Evolutionary conservation across 2,888 invertebrate genomes (phyloP), one percentile per base, ranked within the genome.

Genomic region (Argyra leucocephala): DNA sequence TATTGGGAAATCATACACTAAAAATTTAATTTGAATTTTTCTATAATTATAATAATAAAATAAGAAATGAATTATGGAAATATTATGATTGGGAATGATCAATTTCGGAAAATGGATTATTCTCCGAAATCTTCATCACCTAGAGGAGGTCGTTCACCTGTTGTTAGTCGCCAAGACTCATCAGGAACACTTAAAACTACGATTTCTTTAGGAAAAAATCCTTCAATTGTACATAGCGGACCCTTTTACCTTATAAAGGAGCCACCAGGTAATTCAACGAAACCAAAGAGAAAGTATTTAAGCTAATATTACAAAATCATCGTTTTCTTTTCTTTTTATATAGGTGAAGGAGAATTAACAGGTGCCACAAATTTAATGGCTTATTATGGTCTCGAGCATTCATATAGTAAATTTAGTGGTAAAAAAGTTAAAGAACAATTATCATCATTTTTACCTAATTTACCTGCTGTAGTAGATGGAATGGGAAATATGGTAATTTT

Each of bases 221-320:
- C 97, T 66, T 92, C 96, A 67, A 96, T 97, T 74, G 93, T 96
- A 81, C 94, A 95, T 80, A 93, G 93, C 82, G 96, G 96, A 75
- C 96, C 96, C 74, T 97, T 97, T 82, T 97, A 97, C 83, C 89
- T 97, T 80, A 93, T 96, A 90, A 95, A 94, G 85, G 95, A 95
- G 82, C 91, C 93, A 76, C 93, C 93, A 83, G 89, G 93, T 91
- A 83, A 75, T 75, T 61, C 9, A 24, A 57, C 7, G n/a, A 58
- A 22, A 22, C 22, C 12, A 5, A 58, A 58, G 15, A 12, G 58
- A 58, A 58, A 22, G 22, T 58, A n/a, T n/a, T n/a, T n/a, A n/a
- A n/a, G n/a, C n/a, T n/a, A n/a, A n/a, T n/a, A n/a, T n/a, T n/a
- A n/a, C n/a, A 12, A 58, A 22, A 58, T 4, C 58, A 9, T 22